phyloP scores from a whole-genome alignment of 2,888 invertebrate genomes.

The Sinelater perroti region DNA sequence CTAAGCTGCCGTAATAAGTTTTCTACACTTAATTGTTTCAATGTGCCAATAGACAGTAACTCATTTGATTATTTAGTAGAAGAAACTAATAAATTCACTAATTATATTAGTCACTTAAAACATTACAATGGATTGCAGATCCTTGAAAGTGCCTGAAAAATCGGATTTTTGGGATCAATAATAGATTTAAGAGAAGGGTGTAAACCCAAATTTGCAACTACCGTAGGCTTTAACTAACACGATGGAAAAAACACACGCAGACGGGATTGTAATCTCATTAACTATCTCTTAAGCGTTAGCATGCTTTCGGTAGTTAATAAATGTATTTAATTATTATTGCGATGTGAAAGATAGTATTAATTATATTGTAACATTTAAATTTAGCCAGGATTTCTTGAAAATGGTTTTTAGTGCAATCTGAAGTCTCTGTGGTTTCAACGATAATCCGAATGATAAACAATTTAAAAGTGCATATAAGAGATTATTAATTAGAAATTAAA shows the following conservation, averaged over 20 bases:
- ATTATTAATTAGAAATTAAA: slow-evolving; percentile 30
- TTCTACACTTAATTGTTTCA: slow-evolving; percentile 29
- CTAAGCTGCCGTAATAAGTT: slow-evolving; percentile 41
- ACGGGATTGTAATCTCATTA: too few species aligned
- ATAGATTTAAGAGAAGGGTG: too few species aligned
- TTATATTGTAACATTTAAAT: slow-evolving; percentile 29
- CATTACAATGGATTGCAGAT: slow-evolving; percentile 17
- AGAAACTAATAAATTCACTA: slow-evolving; percentile 10
- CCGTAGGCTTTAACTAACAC: too few species aligned
- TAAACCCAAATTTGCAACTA: too few species aligned
- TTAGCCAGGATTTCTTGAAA: slow-evolving; percentile 40
- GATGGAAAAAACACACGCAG: too few species aligned
- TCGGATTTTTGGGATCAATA: too few species aligned
- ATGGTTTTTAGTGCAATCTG: slow-evolving; percentile 40
- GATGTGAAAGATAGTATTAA: slow-evolving; percentile 12
- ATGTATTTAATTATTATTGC: slow-evolving; percentile 10
- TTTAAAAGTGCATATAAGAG: slow-evolving; percentile 39
- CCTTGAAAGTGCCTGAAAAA: slow-evolving; percentile 13
- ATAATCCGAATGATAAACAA: slow-evolving; percentile 39
- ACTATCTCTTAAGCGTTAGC: too few species aligned
- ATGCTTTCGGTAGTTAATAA: too few species aligned
- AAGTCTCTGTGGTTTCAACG: slow-evolving; percentile 34
- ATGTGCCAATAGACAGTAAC: slow-evolving; percentile 8
- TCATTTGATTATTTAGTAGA: slow-evolving; percentile 6
- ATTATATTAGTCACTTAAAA: slow-evolving; percentile 23